Base-by-base conservation (phyloP, 2,113 vertebrate genomes). In the Caretta caretta region DNA sequence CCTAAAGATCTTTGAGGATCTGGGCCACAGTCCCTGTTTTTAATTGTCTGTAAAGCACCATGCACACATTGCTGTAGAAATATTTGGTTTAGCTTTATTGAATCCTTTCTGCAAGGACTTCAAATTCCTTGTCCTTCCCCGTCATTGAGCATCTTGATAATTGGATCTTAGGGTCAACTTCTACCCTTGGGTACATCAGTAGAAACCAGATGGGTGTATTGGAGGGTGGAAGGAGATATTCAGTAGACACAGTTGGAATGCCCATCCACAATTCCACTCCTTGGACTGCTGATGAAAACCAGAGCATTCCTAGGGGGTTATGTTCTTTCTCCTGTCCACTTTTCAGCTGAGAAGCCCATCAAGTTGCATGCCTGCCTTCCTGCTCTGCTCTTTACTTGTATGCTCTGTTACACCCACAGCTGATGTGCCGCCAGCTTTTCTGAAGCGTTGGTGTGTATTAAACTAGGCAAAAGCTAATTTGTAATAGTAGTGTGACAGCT, bases 281-380 rank as follows among this genome's bases (percentile, higher is more conserved):
- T 1, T 3, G 3, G 27, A 38, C 50, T 0, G 0, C 29, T n/a
- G 31, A 16, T 59, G 57, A 5, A 24, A 0, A 0, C 72, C 62
- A 29, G 31, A 25, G 72, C 72, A 76, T 42, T 38, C 24, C 38
- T 46, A 46, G 76, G 35, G 51, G 48, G 4, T 5, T 0, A 0
- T 51, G 79, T 0, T n/a, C 69, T 42, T 38, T 75, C 19, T 75
- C 20, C 65, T 69, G 35, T n/a, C 65, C 65, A 9, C 17, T 72
- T 38, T 38, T 19, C 16, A 72, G 35, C 65, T 72, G n/a, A 38
- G 65, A 72, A 38, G 35, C 65, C 65, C 31, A 17, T 38, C 65
- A 42, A 75, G 69, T 20, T 38, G 17, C 69, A 75, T 31, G 6
- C n/a, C 20, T 38, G 10, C n/a, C 69, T 59, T 29, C 57, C 16